Evolutionary conservation across 2,888 invertebrate genomes (phyloP).

Genomic region (Chrysolina oricalcia): DNA sequence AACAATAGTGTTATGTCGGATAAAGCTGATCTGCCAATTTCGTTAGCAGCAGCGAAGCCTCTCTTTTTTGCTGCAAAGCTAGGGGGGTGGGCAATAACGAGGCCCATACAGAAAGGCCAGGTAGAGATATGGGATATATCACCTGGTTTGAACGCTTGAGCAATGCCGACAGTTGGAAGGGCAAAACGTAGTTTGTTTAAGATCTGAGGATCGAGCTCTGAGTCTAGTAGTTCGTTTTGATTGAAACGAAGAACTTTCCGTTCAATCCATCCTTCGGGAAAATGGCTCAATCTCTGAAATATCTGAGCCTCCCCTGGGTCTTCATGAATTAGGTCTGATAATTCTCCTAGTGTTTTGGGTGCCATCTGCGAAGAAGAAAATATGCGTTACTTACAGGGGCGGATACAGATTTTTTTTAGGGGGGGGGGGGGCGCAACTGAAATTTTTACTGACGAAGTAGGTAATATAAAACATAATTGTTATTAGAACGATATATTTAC

Average conservation of each 20-base stretch:
- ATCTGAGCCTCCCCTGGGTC: background rate
- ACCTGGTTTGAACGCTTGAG: constrained; percentile 48
- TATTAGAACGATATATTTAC: no score
- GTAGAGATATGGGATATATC: constrained; percentile 42
- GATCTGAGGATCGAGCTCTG: constrained; percentile 48
- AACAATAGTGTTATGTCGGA: constrained; percentile 48
- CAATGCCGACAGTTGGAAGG: constrained; percentile 52
- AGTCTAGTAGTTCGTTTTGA: constrained; percentile 48
- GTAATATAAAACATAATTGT: no score
- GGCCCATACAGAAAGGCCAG: constrained; percentile 53
- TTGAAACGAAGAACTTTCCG: constrained; percentile 40
- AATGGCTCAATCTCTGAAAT: constrained; percentile 2
- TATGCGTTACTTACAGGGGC: background rate
- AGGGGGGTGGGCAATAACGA: constrained; percentile 51
- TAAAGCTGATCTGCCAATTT: constrained; percentile 47
- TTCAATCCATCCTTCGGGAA: constrained; percentile 49
- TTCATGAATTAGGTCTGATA: background rate
- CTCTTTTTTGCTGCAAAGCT: constrained; percentile 49
- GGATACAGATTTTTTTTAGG: no score
- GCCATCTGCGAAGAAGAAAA: background rate
- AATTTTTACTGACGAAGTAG: no score
- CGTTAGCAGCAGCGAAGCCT: constrained; percentile 54
- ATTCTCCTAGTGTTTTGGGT: background rate
- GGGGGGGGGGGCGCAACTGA: no score
- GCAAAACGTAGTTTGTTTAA: constrained; percentile 54